Base-by-base conservation (phyloP, 2,888 invertebrate species). In the Lamproptera curius region DNA sequence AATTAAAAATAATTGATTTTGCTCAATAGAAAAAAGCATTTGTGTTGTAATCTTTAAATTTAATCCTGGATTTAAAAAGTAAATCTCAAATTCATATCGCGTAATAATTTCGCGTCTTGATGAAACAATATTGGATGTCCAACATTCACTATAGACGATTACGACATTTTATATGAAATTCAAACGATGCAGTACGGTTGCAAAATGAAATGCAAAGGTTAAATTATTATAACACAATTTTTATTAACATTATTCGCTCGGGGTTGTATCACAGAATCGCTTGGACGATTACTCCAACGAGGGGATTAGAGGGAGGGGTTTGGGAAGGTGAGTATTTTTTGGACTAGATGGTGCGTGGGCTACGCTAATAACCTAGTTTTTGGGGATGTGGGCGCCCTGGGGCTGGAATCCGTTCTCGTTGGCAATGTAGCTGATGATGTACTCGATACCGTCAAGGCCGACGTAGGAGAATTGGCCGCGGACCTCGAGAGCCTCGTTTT, bases 331-430 rank as follows among this genome's bases (percentile, higher is more conserved):
- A 76, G 76, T 74, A 75, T 76, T 76, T 31, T 72, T 74, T 72
- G 70, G 76, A 76, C 77, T 77, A 79, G 77, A 77, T 59, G 50
- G 55, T 58, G 49, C 42, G 52, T 52, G 48, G 31, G n/a, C 57
- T 42, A 28, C 15, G 14, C 10, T 36, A 39, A 51, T 48, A 72
- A 73, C 73, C 14, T 52, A 46, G 42, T 61, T 54, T 0, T 34
- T 13, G 65, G 83, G 82, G 31, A 85, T 45, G 50, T 84, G 82
- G 38, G 65, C 65, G n/a, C 73, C 82, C 10, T 45, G 28, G 65
- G 90, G 77, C 56, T 82, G 81, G 87, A 89, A 91, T 10, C 91
- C 91, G 58, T 77, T 62, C 66, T 88, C 79, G 68, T 89, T 70
- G 34, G 91, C 89, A 51, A 76, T 55, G 82, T 90, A 91, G 46